These are phyloP conservation scores for Heliconius nattereri DNA, from an alignment of 1,140 invertebrate species.

Conservation along the genomic window DNA sequence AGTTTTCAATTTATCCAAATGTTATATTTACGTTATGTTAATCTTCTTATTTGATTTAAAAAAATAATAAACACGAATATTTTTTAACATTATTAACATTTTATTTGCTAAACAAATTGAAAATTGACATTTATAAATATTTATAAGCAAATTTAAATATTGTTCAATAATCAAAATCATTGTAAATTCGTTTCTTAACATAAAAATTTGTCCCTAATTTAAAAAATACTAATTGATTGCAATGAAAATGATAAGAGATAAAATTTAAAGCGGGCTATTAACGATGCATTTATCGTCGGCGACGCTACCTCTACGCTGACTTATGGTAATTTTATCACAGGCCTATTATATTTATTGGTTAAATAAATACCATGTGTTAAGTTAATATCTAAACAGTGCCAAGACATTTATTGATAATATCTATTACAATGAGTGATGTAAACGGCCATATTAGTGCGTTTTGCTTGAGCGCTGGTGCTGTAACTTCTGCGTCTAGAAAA, in stretches of 20 bases:
- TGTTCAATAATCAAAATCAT: no score
- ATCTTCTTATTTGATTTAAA: no score
- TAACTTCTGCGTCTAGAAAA: neutral
- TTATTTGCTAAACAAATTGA: neutral
- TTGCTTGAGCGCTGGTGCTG: constrained; percentile 18
- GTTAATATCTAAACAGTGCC: constrained; percentile 16
- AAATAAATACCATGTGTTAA: constrained; percentile 14
- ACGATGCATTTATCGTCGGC: neutral
- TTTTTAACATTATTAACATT: neutral
- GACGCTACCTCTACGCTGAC: neutral
- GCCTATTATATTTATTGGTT: constrained; percentile 25
- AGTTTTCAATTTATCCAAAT: no score
- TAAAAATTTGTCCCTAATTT: neutral
- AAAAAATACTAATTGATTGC: constrained; percentile 9
- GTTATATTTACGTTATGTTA: no score
- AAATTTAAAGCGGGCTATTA: neutral
- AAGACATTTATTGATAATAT: constrained; percentile 27
- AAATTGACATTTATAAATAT: no score
- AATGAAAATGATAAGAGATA: constrained; percentile 9
- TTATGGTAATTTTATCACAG: constrained; percentile 30
- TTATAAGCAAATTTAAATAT: no score
- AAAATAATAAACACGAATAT: no score
- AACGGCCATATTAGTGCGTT: constrained; percentile 25
- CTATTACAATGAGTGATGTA: constrained; percentile 24
- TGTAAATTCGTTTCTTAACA: neutral